Conservation (phyloP, 2,888 invertebrate genomes). For the Spilosoma lubricipeda region DNA sequence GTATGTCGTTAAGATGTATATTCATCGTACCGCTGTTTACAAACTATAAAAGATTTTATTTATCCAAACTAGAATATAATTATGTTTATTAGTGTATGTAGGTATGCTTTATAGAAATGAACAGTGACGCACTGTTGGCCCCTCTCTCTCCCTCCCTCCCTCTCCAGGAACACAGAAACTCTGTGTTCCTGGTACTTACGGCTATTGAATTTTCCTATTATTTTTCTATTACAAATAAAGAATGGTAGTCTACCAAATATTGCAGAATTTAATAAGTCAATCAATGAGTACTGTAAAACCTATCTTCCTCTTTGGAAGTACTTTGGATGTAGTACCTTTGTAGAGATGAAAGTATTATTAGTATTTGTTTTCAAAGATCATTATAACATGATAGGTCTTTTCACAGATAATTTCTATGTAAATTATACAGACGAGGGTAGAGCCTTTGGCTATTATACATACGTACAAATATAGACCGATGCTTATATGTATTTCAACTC, state of each 20-base stretch:
- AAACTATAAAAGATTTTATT: conserved; percentile 9
- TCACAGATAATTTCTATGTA: neutral
- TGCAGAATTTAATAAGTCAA: neutral
- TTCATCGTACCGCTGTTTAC: conserved; percentile 24
- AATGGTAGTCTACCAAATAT: neutral
- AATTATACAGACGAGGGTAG: neutral
- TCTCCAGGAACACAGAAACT: neutral
- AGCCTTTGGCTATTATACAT: neutral
- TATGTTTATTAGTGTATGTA: neutral
- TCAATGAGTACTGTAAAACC: neutral
- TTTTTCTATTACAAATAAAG: neutral
- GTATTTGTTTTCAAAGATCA: neutral
- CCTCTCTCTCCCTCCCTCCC: too few relatives aligned
- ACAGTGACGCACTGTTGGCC: neutral
- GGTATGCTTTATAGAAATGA: neutral
- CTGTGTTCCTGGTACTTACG: neutral
- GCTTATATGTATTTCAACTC: neutral
- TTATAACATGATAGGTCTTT: neutral
- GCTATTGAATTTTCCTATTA: neutral
- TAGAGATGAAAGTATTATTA: neutral
- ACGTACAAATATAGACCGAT: neutral
- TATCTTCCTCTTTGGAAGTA: neutral
- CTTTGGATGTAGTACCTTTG: too few relatives aligned
- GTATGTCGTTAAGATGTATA: conserved; percentile 30
- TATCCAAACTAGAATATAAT: neutral